Evolutionary conservation across 1,140 invertebrate genomes (phyloP).

Genomic region (Lasioglossum albipes): DNA sequence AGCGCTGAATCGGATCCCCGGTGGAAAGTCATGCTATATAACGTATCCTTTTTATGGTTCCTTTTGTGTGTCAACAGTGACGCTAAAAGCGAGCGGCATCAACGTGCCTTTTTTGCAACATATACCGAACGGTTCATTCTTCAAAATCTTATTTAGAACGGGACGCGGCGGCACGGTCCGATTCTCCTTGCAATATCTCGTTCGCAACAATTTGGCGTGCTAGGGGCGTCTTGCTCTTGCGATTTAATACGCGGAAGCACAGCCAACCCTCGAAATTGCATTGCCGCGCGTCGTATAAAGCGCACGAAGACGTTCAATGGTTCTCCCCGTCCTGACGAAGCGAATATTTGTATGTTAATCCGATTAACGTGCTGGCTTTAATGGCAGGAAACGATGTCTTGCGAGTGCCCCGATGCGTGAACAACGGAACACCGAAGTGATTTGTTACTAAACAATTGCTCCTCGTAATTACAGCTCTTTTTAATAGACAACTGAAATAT

Average conservation of each 20-base stretch:
- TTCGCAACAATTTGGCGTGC: conserved; percentile 16
- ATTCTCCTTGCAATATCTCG: conserved; percentile 37
- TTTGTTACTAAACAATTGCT: background rate
- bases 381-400: conserved; percentile 17
- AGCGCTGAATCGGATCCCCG: conserved; percentile 1
- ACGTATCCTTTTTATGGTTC: background rate
- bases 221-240: conserved; percentile 13
- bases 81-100: background rate
- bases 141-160: conserved; percentile 24
- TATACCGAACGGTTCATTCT: conserved; percentile 13
- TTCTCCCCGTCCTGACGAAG: conserved; percentile 56
- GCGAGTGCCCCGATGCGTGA: background rate
- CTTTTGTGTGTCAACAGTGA: background rate
- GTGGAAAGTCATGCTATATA: conserved; percentile 9
- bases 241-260: conserved; percentile 37
- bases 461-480: no score
- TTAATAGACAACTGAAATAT: no score
- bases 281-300: background rate
- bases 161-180: background rate
- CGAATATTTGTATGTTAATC: conserved; percentile 75
- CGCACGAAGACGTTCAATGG: conserved; percentile 36
- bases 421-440: conserved; percentile 1
- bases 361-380: conserved; percentile 58
- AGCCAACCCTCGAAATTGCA: conserved; percentile 43
- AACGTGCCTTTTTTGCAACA: background rate